Evolutionary conservation across 2,797 vertebrate genomes (phyloP), one percentile per base, ranked within the genome.

Genomic region (Hephaestus fuliginosus): DNA sequence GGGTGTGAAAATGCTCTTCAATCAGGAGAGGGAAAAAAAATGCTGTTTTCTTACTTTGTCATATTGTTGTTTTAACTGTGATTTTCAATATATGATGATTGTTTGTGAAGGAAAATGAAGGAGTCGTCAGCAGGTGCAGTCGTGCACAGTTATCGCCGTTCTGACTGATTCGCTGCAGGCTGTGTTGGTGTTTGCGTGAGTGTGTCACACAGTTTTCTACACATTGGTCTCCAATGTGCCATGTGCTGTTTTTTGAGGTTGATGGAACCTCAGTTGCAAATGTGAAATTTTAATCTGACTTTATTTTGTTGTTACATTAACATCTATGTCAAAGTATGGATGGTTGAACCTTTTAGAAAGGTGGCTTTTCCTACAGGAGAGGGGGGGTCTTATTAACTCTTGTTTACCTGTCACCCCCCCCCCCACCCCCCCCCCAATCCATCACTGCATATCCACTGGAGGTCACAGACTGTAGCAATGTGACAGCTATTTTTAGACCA

Each of bases 271-370:
- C 89, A 78, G 74, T 86, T 88, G 64, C 76, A 93, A 93, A 94
- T 94, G 93, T 94, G 93, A 95, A 93, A 81, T 88, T 89, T 87
- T 85, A 90, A 91, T 91, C 78, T 55, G 80, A 88, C 52, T 86
- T 89, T 84, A 25, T 61, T 84, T 81, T 80, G 70, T 86, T 81
- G 68, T 89, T 89, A 73, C 80, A 87, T 93, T 92, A 93, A 93
- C 90, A 90, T 89, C 68, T 85, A 48, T 89, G 82, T 93, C 81
- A 64, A 74, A 82, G 72, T 88, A 66, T 86, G 90, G 85, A 66
- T 70, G 83, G 76, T 83, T 89, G 67, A 78, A 71, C 75, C 66
- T 82, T 85, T 78, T 67, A 61, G 63, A 70, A 86, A 82, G 86
- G 83, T 68, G 78, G 20, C 61, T 82, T 76, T 86, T 87, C 49